These are phyloP conservation scores for Syrphus vitripennis DNA, from an alignment of 2,888 invertebrate species.

Conservation along the genomic window DNA sequence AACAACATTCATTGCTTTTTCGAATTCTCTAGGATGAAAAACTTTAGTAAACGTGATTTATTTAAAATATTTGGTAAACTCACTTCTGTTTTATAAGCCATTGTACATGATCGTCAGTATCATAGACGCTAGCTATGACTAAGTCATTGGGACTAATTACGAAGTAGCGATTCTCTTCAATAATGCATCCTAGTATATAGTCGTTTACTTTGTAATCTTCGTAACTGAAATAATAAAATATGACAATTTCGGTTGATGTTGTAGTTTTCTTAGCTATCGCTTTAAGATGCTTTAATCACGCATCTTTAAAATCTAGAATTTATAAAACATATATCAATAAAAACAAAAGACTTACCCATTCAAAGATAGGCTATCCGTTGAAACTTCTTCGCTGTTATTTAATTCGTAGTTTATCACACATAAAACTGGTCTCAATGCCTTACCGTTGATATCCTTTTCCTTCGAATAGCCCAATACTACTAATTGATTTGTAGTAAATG, in stretches of 20 bases:
- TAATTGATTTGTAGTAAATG: conserved; percentile 87
- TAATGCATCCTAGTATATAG: conserved; percentile 93
- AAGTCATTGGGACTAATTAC: conserved; percentile 97
- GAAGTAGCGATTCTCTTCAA: conserved; percentile 93
- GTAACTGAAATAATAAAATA: conserved; percentile 83
- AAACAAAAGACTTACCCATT: conserved; percentile 81
- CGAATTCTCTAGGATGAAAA: conserved; percentile 84
- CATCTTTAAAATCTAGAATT: no score
- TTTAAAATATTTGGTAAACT: conserved; percentile 72
- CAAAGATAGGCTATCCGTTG: conserved; percentile 91
- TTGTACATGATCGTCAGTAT: conserved; percentile 94
- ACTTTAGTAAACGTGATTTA: background rate
- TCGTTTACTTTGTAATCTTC: conserved; percentile 94
- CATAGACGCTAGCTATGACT: conserved; percentile 93
- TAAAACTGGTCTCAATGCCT: conserved; percentile 91
- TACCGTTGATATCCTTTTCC: conserved; percentile 85
- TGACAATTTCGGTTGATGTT: no score
- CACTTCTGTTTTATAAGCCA: conserved; percentile 94
- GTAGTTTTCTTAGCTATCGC: no score
- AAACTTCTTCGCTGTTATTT: conserved; percentile 91
- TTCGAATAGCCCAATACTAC: conserved; percentile 90
- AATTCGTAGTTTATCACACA: conserved; percentile 92
- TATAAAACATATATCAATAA: no score
- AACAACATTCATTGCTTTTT: conserved; percentile 92
- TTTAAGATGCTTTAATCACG: no score